Base-by-base conservation (phyloP, 2,113 vertebrate genomes). In the Protomyctophum bolini region DNA sequence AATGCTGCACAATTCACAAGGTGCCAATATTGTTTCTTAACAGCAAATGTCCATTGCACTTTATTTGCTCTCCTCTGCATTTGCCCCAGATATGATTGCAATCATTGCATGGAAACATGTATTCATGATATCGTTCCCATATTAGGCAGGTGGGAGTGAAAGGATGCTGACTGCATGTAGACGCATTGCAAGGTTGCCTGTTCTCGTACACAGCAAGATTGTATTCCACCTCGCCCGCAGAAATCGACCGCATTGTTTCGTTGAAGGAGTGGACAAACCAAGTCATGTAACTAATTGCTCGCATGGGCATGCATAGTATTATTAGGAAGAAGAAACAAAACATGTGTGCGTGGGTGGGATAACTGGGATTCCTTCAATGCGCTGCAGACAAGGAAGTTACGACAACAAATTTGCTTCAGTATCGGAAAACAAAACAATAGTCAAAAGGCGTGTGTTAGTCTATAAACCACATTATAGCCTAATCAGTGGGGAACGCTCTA, bases 361-460 rank as follows among this genome's bases (percentile, higher is more conserved):
- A 83, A 76, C 80, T 83, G 88, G 90, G 86, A 90, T 83, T 85
- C 77, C 80, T 83, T 84, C 84, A 72, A 64, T 84, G 74, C 80
- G 78, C 84, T 75, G 65, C 54, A 82, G 56, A 74, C 49, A 51
- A 10, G 21, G 82, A 90, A 91, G 77, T 89, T 86, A 48, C 66
- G 66, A 67, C 58, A 83, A 79, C 63, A 80, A 79, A 65, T 51
- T 51, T 10, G 47, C 69, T 61, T 2, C 69, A 65, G 68, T 66
- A 6, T 74, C 48, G 72, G 66, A 62, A 58, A 79, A 68, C 60
- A 81, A 54, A 79, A 68, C 60, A 81, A 54, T 73, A 58, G 69
- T 33, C 41, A 10, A 68, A 67, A 50, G 71, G 58, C 68, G 62
- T 71, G 55, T 14, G 60, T 67, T 55, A 51, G 54, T 52, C 33